phyloP scores from a whole-genome alignment of 2,113 vertebrate species.

The Phrynocephalus versicolor region DNA sequence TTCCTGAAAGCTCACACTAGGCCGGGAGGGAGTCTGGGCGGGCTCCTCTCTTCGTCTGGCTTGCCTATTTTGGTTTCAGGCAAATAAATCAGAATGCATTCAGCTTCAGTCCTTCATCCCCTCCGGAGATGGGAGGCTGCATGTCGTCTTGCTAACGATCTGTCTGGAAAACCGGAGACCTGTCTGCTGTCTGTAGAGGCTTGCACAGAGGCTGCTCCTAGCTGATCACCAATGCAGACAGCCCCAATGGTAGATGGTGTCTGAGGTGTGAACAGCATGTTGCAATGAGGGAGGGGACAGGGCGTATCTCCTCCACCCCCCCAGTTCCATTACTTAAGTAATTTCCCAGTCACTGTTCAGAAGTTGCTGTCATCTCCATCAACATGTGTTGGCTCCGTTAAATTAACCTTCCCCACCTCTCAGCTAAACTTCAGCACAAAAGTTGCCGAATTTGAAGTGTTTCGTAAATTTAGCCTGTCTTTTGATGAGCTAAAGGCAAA shows the following conservation, averaged over 20 bases:
- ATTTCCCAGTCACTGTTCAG: slow-evolving; percentile 38
- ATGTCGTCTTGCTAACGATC: slow-evolving; percentile 67
- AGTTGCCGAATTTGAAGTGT: slow-evolving; percentile 73
- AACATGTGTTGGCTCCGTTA: slow-evolving; percentile 63
- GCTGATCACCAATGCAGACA: slow-evolving; percentile 47
- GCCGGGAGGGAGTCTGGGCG: slow-evolving; percentile 69
- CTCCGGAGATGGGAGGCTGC: slow-evolving; percentile 62
- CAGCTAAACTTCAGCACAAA: slow-evolving; percentile 64
- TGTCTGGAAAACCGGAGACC: slow-evolving; percentile 52
- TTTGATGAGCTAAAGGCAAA: slow-evolving; percentile 41
- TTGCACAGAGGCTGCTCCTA: slow-evolving; percentile 52
- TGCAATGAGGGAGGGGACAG: neutral
- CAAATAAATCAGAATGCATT: slow-evolving; percentile 58
- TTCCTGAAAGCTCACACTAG: slow-evolving; percentile 65
- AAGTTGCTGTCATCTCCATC: slow-evolving; percentile 48
- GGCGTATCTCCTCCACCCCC: neutral
- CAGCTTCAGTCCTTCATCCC: slow-evolving; percentile 33
- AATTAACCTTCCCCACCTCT: slow-evolving; percentile 55
- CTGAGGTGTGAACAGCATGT: slow-evolving; percentile 33
- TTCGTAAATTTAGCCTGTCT: too few relatives aligned
- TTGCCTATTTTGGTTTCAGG: slow-evolving; percentile 44
- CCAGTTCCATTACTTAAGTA: slow-evolving; percentile 17
- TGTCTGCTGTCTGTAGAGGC: slow-evolving; percentile 43
- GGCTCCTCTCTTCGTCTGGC: slow-evolving; percentile 46
- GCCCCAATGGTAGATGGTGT: slow-evolving; percentile 44